Evolutionary conservation across 2,888 invertebrate genomes (phyloP), one percentile per base, ranked within the genome.

Genomic region (Nymphalis urticae): DNA sequence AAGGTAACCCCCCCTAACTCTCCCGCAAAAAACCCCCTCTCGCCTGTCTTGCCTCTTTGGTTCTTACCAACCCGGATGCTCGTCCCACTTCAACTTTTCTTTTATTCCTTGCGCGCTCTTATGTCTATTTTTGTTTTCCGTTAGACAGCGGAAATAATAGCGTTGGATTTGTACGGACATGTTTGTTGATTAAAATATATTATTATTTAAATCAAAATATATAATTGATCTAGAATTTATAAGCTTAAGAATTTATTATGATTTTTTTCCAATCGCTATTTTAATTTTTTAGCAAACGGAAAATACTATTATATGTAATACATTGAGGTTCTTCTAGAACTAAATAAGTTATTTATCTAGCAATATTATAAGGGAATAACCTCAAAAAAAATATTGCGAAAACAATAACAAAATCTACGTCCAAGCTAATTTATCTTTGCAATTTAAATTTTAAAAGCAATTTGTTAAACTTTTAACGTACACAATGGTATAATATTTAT

Each of bases 51-150:
- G 72, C 76, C 73, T 72, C 75, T 75, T 73, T 69, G 74, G 77
- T 76, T 80, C 82, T 80, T 81, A 80, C 82, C 80, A 82, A 80
- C 84, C 84, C 82, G 85, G 85, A 79, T 87, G 89, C 89, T 90
- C 90, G 84, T 89, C 90, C 90, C 89, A 89, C 91, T 91, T 83
- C 82, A 91, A 82, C 80, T 79, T 89, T 89, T 88, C 90, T 90
- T 91, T 92, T 91, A 91, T 92, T 89, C 89, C 86, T 83, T 81
- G 84, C 88, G 86, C 85, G 85, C 89, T 87, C 89, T 87, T 88
- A 82, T 88, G 86, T 89, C 90, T 90, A 90, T 92, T 92, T 92
- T 92, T 92, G 92, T 92, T 92, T 91, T 90, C 88, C 84, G 89
- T 86, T 88, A 89, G 84, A 86, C 86, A 76, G 86, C 82, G 90